Conservation (phyloP, 2,797 vertebrate species). For the Brotula barbata region DNA sequence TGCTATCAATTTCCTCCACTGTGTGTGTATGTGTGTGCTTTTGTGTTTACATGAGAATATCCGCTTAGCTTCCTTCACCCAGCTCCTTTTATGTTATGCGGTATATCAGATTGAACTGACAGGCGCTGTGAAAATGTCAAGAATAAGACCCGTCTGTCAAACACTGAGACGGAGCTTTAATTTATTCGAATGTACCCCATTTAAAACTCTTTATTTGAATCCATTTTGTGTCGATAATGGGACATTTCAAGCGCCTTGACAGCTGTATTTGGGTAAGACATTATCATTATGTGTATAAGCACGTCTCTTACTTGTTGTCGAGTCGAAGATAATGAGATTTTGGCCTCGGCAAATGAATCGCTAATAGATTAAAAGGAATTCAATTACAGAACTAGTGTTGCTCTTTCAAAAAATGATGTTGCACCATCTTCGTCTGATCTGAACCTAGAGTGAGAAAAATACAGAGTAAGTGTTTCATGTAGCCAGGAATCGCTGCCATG, state of each 20-base stretch:
- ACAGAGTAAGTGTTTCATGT: constrained; percentile 16
- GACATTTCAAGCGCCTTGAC: constrained; percentile 22
- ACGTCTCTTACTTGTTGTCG: neutral
- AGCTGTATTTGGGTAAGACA: constrained; percentile 18
- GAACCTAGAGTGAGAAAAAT: neutral
- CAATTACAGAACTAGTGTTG: constrained; percentile 37
- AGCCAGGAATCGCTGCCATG: constrained; percentile 1
- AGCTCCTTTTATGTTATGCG: neutral
- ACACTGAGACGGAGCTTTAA: constrained; percentile 12
- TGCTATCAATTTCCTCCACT: neutral
- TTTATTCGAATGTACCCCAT: constrained; percentile 19
- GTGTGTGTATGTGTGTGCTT: constrained; percentile 1
- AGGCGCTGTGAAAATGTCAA: constrained; percentile 7
- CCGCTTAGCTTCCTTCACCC: neutral
- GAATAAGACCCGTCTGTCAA: constrained; percentile 14
- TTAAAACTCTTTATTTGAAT: constrained; percentile 14
- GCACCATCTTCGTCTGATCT: constrained; percentile 32
- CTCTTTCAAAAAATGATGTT: constrained; percentile 48
- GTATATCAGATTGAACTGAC: constrained; percentile 18
- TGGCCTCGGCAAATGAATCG: constrained; percentile 30
- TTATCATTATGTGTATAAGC: constrained; percentile 13
- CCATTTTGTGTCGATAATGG: constrained; percentile 11
- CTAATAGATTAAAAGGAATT: constrained; percentile 2
- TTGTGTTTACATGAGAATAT: constrained; percentile 9
- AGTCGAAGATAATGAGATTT: constrained; percentile 38